Evolutionary conservation across 2,113 vertebrate genomes (phyloP).

Genomic region (Xiphias gladius): DNA sequence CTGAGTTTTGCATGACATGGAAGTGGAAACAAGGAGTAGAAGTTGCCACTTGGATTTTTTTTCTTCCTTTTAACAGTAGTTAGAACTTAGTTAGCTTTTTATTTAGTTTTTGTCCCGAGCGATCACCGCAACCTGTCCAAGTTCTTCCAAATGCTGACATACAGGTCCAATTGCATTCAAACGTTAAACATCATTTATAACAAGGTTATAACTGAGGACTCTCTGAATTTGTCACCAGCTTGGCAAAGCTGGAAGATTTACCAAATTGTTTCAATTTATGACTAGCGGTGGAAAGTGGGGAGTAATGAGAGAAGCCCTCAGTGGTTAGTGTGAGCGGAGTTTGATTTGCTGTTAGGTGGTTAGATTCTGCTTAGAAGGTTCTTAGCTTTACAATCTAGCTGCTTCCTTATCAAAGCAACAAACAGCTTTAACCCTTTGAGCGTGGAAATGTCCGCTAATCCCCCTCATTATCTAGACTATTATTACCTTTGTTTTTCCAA

Average conservation of each 20-base stretch:
- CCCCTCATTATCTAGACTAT: slow-evolving; percentile 30
- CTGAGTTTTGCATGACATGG: slow-evolving; percentile 82
- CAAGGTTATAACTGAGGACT: slow-evolving; percentile 84
- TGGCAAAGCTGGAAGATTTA: slow-evolving; percentile 11
- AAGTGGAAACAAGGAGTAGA: slow-evolving; percentile 9
- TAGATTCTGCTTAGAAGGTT: slow-evolving; percentile 78
- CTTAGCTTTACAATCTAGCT: slow-evolving; percentile 43
- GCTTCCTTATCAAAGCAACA: slow-evolving; percentile 58
- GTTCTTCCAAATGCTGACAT: slow-evolving; percentile 73
- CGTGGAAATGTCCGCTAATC: slow-evolving; percentile 62
- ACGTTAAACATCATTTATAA: slow-evolving; percentile 80
- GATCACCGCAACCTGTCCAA: slow-evolving; percentile 69
- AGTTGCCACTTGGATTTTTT: slow-evolving; percentile 25
- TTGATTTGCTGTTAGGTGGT: slow-evolving; percentile 85
- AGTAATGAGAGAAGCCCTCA: slow-evolving; percentile 75
- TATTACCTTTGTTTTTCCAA: background rate
- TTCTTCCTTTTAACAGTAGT: slow-evolving; percentile 59
- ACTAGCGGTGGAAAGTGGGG: background rate
- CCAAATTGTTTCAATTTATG: slow-evolving; percentile 13
- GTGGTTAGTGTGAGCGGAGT: slow-evolving; percentile 79
- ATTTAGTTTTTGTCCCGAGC: slow-evolving; percentile 54
- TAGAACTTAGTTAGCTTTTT: slow-evolving; percentile 76
- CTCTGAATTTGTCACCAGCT: slow-evolving; percentile 48
- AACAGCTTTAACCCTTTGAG: slow-evolving; percentile 85
- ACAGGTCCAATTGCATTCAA: slow-evolving; percentile 58